These are phyloP conservation scores for Cheilosia impressa DNA, from an alignment of 2,888 invertebrate species.

Conservation along the genomic window DNA sequence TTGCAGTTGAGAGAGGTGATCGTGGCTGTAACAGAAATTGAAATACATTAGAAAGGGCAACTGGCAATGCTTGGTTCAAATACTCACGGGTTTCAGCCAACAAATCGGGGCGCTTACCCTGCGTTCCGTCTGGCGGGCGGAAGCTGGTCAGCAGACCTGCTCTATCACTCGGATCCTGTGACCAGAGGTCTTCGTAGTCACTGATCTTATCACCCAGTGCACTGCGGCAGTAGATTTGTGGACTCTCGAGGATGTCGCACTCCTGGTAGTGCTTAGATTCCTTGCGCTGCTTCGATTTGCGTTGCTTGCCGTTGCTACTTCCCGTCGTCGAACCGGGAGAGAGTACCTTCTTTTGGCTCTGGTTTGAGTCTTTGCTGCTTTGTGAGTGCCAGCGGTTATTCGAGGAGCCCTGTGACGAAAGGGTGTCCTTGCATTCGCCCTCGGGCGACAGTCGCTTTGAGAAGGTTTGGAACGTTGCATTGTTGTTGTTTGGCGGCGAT, in stretches of 20 bases:
- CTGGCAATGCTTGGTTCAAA: not conserved
- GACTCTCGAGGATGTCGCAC: constrained; percentile 93
- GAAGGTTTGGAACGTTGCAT: constrained; percentile 85
- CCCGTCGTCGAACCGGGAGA: constrained; percentile 81
- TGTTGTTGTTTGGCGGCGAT: constrained; percentile 81
- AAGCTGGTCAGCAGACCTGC: constrained; percentile 84
- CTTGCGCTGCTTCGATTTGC: constrained; percentile 85
- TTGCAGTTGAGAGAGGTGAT: constrained; percentile 86
- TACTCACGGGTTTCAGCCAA: constrained; percentile 86
- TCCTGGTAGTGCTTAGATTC: constrained; percentile 90
- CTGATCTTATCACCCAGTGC: constrained; percentile 95
- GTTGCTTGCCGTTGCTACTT: constrained; percentile 84
- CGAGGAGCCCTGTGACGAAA: constrained; percentile 87
- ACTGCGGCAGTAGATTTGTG: constrained; percentile 92
- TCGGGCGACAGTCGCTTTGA: constrained; percentile 89
- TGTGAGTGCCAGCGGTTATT: constrained; percentile 81
- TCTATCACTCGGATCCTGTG: constrained; percentile 86
- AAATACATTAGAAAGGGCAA: constrained; percentile 1
- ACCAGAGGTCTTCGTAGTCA: constrained; percentile 98
- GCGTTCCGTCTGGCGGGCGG: constrained; percentile 80
- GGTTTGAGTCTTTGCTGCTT: constrained; percentile 85
- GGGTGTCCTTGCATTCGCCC: constrained; percentile 85
- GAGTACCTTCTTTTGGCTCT: constrained; percentile 84
- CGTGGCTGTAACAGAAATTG: constrained; percentile 82
- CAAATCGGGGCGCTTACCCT: constrained; percentile 85